Conservation (phyloP, 2,113 vertebrate genomes). For the Micronisus gabar region DNA sequence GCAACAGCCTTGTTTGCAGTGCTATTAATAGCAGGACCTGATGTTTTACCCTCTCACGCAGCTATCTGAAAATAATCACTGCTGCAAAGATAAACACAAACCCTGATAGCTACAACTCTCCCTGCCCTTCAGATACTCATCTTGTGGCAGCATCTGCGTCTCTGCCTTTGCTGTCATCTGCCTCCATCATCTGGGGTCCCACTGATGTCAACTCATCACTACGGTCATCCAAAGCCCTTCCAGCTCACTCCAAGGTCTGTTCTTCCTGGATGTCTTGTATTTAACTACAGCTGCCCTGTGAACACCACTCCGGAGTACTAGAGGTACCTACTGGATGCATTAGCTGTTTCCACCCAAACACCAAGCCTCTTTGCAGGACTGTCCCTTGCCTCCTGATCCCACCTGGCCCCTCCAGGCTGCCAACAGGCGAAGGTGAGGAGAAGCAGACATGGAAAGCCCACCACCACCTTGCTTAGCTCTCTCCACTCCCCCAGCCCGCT, state of each 20-base stretch:
- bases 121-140: not conserved
- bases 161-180: not conserved
- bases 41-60: not conserved
- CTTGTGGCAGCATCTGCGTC: not conserved
- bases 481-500: not conserved
- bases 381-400: not conserved
- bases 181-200: not conserved
- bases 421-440: not conserved
- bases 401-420: rapidly evolving
- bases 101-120: not conserved
- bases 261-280: not conserved
- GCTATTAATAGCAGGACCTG: not conserved
- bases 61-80: slow-evolving; percentile 38
- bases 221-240: not conserved
- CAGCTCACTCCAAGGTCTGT: not conserved
- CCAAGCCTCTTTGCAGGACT: not conserved
- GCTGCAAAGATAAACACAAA: slow-evolving; percentile 42
- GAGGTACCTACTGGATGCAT: not conserved
- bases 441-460: not conserved
- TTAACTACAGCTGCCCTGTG: not conserved
- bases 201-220: not conserved
- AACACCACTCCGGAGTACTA: not conserved
- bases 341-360: not conserved
- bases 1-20: not conserved
- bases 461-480: not conserved